Evolutionary conservation across 2,113 vertebrate species (phyloP), one percentile per base, ranked within the genome.

Genomic region (Electrona antarctica): DNA sequence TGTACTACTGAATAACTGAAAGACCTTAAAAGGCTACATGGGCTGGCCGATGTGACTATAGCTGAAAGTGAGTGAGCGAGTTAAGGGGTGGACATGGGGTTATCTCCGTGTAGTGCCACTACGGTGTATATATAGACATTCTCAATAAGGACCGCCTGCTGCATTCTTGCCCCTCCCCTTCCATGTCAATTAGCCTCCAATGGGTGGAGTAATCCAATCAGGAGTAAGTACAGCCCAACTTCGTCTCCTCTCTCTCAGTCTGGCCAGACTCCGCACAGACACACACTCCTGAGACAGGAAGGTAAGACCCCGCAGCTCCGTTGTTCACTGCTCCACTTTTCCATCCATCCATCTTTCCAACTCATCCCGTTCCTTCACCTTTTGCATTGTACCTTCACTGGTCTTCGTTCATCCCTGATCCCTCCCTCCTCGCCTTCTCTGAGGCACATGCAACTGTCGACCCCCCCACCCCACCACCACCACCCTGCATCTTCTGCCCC

Each of bases 181-280:
- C 49, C 21, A 77, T 88, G 89, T 82, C 92, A 93, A 93, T 93
- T 93, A 93, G 89, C 78, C 80, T 62, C 62, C 69, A 74, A 88
- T 92, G 91, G 92, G 92, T 89, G 90, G 91, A 88, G 91, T 90
- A 90, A 91, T 82, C 85, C 89, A 92, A 93, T 93, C 91, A 92
- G 89, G 75, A 82, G 84, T 85, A 63, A 87, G 68, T 85, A 78
- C 64, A 83, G 74, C 83, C 68, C 54, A 51, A 6, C 60, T 0
- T 13, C 63, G 60, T 57, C 69, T 69, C 61, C 4, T 14, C 45
- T 14, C 45, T 62, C 75, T 90, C 92, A 94, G 89, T 94, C 89
- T 81, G 75, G 33, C 74, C 50, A 88, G 91, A 90, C 92, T 90
- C 89, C 60, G 68, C 87, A 80, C 84, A 85, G 89, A 57, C 81